Percentiles rank a stretch among this genome's conserved stretches.
Evolutionary conservation across 23 tunicate species (phyloP).

Genomic region (Ascidia mentula): DNA sequence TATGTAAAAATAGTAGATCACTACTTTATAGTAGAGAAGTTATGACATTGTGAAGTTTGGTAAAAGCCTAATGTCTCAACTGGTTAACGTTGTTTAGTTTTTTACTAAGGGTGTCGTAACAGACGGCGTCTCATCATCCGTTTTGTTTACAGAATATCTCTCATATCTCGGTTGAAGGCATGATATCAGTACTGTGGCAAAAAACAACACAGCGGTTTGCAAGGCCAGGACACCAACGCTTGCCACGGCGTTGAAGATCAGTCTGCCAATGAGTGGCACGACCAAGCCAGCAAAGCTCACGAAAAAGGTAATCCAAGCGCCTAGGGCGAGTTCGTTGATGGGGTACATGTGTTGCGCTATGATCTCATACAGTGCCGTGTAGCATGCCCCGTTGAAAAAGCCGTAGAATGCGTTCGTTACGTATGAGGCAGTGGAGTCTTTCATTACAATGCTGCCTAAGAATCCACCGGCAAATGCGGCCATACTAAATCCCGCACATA

Average conservation of each 20-base stretch:
- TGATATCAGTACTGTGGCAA: constrained; percentile 18
- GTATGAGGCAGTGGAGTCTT: constrained; percentile 10
- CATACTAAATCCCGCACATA: constrained; percentile 46
- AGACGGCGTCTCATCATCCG: constrained; percentile 4
- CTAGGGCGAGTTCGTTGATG: constrained; percentile 51
- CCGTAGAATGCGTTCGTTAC: constrained; percentile 42
- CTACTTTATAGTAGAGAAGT: no score
- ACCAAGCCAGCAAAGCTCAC: constrained; percentile 21
- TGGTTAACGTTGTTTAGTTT: no score
- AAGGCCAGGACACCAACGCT: constrained; percentile 20
- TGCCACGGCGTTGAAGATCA: constrained; percentile 25
- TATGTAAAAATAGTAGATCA: no score
- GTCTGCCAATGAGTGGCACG: constrained; percentile 43
- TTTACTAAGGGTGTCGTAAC: constrained; percentile 7
- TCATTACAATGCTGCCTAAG: background rate
- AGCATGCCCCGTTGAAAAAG: constrained; percentile 70
- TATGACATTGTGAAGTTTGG: no score
- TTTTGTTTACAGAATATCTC: constrained; percentile 24
- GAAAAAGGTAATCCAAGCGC: constrained; percentile 64
- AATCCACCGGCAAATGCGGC: constrained; percentile 33
- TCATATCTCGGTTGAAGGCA: constrained; percentile 40
- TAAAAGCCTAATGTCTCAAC: no score
- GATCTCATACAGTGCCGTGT: constrained; percentile 66
- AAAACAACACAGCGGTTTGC: constrained; percentile 21
- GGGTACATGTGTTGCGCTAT: constrained; percentile 72